Conservation (phyloP, 2,113 vertebrate genomes). For the Furnarius figulus region DNA sequence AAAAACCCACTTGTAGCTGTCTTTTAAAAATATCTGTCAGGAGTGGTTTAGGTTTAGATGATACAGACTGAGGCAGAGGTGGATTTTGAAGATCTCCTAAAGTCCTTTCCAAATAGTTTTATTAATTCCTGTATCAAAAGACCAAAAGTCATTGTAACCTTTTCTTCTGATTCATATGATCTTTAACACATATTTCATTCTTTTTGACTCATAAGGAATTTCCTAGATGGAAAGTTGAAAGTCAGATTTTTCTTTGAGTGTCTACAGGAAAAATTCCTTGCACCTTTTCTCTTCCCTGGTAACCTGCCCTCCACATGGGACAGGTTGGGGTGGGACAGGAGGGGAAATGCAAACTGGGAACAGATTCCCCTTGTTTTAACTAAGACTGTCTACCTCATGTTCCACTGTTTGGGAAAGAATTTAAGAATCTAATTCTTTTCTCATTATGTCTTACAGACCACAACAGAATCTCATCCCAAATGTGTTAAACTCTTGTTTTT, state of each 20-base stretch:
- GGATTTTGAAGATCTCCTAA: not conserved
- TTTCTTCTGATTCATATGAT: not conserved
- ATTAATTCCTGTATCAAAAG: not conserved
- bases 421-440: not conserved
- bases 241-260: not conserved
- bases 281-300: not conserved
- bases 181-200: not conserved
- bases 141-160: not conserved
- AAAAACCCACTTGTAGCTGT: not conserved
- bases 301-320: not conserved
- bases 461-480: not conserved
- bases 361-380: not conserved
- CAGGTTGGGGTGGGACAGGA: not conserved
- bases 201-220: not conserved
- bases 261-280: not conserved
- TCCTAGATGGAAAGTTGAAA: not conserved
- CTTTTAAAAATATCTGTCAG: not conserved
- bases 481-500: not conserved
- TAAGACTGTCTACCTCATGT: not conserved
- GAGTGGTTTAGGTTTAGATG: not conserved
- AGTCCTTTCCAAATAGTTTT: not conserved
- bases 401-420: not conserved
- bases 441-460: not conserved
- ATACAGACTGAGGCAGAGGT: not conserved
- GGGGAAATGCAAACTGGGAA: not conserved